Evolutionary conservation across 2,888 invertebrate species (phyloP), one percentile per base, ranked within the genome.

Genomic region (Siphlonurus alternatus): DNA sequence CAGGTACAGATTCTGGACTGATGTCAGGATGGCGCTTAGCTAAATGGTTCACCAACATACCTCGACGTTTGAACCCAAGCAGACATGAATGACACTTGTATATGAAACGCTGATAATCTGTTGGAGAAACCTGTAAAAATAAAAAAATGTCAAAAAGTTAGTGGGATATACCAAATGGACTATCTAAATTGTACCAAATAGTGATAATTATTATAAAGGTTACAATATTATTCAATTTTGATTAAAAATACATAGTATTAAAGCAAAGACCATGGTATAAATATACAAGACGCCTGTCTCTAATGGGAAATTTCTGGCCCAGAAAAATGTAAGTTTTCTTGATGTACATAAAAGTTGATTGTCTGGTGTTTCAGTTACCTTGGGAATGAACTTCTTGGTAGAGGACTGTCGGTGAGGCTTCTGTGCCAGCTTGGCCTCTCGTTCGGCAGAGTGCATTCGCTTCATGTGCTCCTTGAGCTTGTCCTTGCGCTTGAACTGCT

Each of bases 41-140:
- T 69, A 92, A 76, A 74, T 93, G 93, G 75, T 93, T 93, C 2
- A 89, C 88, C 59, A 88, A 75, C 87, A 89, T 89, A 1, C 92
- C 93, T 67, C 92, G 82, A 64, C 92, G 79, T 78, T 93, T 87
- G 72, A 90, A 88, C 67, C 88, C 87, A 25, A 88, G 77, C 71
- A 85, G 75, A 74, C 90, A 90, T 61, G 81, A 79, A 69, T 86
- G 84, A 72, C 90, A 90, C 73, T 88, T 89, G 75, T 86, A 89
- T 66, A 86, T 81, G 72, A 85, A 88, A 61, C 84, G 78, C 71
- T 85, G 83, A 72, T 85, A 87, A 75, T 87, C 86, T 15, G 81
- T 82, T 0, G 84, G 83, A 19, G 74, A 72, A 1, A 74, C 72
- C 73, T 78, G 72, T 2, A 73, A 72, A 2, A 70, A 67, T n/a